Conservation (phyloP, 2,113 vertebrate genomes). For the Turnix velox region DNA sequence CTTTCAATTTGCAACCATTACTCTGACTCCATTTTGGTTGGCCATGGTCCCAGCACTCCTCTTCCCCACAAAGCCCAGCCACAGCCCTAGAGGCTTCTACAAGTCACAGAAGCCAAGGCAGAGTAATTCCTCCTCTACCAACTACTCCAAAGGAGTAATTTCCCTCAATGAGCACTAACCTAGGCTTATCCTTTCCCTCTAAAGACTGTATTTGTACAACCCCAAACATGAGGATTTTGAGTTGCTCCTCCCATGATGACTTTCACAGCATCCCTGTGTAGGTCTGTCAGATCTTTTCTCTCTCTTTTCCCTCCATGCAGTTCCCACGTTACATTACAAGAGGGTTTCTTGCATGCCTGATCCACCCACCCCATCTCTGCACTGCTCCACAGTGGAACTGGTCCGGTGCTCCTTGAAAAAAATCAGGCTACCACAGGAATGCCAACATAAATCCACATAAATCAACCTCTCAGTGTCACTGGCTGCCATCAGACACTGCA, state of each 20-base stretch:
- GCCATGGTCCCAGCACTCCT: not conserved
- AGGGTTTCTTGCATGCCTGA: not conserved
- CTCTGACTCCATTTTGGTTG: rapidly evolving
- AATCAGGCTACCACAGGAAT: not conserved
- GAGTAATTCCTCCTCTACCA: not conserved
- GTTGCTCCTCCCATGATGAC: not conserved
- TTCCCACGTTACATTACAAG: not conserved
- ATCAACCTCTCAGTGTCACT: not conserved
- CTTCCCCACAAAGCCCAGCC: not conserved
- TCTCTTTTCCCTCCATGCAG: not conserved
- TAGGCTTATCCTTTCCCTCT: not conserved
- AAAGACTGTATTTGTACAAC: not conserved
- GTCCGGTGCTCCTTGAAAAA: not conserved
- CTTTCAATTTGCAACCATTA: too few relatives aligned
- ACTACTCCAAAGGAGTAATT: not conserved
- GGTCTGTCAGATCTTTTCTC: not conserved
- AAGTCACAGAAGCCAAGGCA: not conserved
- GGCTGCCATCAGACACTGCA: not conserved
- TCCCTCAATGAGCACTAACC: not conserved
- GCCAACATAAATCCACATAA: not conserved
- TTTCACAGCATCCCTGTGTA: not conserved
- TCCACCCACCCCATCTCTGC: not conserved
- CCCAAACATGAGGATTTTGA: not conserved
- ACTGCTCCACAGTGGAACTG: not conserved
- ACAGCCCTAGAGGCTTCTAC: not conserved